These are phyloP conservation scores for Gorsachius magnificus DNA, from an alignment of 2,797 vertebrate genomes.

Conservation along the genomic window DNA sequence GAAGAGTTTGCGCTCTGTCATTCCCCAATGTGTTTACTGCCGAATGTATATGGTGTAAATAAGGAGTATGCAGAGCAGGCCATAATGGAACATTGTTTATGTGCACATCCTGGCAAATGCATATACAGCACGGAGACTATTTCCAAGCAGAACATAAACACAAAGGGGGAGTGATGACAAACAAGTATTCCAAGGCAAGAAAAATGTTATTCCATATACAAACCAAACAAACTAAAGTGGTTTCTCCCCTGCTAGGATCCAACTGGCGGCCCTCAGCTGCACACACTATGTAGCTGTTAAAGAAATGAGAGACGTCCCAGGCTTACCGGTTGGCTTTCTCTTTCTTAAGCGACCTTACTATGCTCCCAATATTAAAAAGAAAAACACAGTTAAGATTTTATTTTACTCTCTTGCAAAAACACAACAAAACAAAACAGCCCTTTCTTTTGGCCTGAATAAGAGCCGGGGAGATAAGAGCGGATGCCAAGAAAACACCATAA, in stretches of 20 bases:
- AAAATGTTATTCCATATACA: conserved; percentile 67
- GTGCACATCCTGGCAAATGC: conserved; percentile 56
- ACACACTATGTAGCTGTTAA: conserved; percentile 46
- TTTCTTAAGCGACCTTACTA: conserved; percentile 43
- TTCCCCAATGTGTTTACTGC: conserved; percentile 18
- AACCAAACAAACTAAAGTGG: conserved; percentile 67
- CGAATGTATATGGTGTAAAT: conserved; percentile 57
- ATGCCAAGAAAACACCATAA: neutral
- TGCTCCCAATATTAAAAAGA: conserved; percentile 39
- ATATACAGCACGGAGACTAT: conserved; percentile 32
- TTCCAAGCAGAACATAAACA: conserved; percentile 62
- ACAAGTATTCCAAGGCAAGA: conserved; percentile 63
- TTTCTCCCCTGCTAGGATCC: conserved; percentile 64
- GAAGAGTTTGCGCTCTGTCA: conserved; percentile 24
- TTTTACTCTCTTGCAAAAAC: conserved; percentile 35
- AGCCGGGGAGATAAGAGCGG: conserved; percentile 12
- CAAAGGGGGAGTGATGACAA: conserved; percentile 61
- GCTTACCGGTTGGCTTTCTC: conserved; percentile 38
- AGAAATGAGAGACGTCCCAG: conserved; percentile 51
- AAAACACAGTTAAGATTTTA: conserved; percentile 51
- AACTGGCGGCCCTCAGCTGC: conserved; percentile 63
- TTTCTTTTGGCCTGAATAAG: neutral
- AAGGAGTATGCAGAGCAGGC: neutral
- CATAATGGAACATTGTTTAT: conserved; percentile 68
- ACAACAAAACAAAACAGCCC: conserved; percentile 24